A percentile compares a stretch with the other conserved stretches of the same genome.
Evolutionary conservation across 1,140 invertebrate genomes (phyloP).

Genomic region (Tetragnatha versicolor): DNA sequence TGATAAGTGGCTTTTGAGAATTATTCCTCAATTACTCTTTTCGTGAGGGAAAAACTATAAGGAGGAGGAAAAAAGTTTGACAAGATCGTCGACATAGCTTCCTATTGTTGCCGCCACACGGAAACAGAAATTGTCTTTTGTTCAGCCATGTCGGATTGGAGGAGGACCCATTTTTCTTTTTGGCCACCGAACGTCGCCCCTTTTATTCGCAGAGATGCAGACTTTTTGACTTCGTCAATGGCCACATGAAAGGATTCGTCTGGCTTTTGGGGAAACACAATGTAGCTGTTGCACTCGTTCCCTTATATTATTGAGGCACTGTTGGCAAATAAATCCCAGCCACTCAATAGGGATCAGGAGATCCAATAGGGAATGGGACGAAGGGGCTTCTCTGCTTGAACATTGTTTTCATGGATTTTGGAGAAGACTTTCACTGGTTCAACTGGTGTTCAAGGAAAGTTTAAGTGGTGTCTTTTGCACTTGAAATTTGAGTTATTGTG

Average conservation of each 20-base stretch:
- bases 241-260: not conserved
- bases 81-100: slow-evolving; percentile 46
- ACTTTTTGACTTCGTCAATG: not conserved
- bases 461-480: too few species aligned
- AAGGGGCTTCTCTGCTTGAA: too few species aligned
- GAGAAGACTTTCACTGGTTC: too few species aligned
- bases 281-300: too few species aligned
- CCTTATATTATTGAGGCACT: too few species aligned
- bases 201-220: slow-evolving; percentile 8
- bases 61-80: slow-evolving; percentile 29
- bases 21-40: slow-evolving; percentile 49
- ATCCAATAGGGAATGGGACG: too few species aligned
- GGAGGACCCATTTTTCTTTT: slow-evolving; percentile 37
- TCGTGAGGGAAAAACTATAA: slow-evolving; percentile 21
- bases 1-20: slow-evolving; percentile 53
- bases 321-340: too few species aligned
- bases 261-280: too few species aligned
- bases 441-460: too few species aligned
- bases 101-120: slow-evolving; percentile 41
- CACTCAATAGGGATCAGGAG: too few species aligned
- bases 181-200: not conserved
- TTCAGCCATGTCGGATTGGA: slow-evolving; percentile 31
- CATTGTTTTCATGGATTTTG: too few species aligned
- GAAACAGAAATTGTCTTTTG: slow-evolving; percentile 48
- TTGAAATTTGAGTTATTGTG: too few species aligned